A percentile compares a stretch with the other conserved stretches of the same genome.
Evolutionary conservation across 2,797 vertebrate species (phyloP).

Genomic region (Amphiprion clarkii): DNA sequence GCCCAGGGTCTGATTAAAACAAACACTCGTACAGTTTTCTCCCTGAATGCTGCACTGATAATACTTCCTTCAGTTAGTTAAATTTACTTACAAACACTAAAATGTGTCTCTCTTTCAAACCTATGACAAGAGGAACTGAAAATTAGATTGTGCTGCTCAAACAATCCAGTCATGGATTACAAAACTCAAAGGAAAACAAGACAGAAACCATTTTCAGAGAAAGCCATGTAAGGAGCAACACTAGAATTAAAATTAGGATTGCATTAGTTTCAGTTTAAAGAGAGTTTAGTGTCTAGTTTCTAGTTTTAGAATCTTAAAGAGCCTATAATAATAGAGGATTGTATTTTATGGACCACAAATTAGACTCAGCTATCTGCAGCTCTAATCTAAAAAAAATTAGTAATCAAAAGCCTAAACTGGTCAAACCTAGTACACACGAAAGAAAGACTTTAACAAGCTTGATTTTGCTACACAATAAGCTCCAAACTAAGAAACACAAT

Average conservation of each 20-base stretch:
- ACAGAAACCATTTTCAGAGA: background rate
- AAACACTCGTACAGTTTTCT: conserved; percentile 28
- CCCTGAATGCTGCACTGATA: background rate
- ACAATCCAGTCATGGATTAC: conserved; percentile 13
- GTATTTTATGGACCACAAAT: background rate
- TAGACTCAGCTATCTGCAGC: background rate
- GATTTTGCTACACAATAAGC: conserved; percentile 14
- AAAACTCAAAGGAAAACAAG: conserved; percentile 11
- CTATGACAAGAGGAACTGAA: background rate
- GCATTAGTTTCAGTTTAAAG: conserved; percentile 18
- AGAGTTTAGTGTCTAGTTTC: conserved; percentile 28
- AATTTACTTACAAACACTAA: conserved; percentile 13
- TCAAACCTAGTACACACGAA: conserved; percentile 15
- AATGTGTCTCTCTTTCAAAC: background rate
- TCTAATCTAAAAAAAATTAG: conserved; percentile 17
- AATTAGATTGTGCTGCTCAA: conserved; percentile 5
- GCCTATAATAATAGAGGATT: no score
- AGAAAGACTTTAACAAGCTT: conserved; percentile 6
- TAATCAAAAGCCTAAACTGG: conserved; percentile 18
- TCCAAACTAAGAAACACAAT: conserved; percentile 26
- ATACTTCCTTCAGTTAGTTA: conserved; percentile 15
- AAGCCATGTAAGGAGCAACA: background rate
- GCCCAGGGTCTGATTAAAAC: conserved; percentile 60
- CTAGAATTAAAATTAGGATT: background rate
- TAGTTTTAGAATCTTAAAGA: conserved; percentile 10